phyloP scores from a whole-genome alignment of 2,113 vertebrate species.

The Hippoglossus stenolepis region DNA sequence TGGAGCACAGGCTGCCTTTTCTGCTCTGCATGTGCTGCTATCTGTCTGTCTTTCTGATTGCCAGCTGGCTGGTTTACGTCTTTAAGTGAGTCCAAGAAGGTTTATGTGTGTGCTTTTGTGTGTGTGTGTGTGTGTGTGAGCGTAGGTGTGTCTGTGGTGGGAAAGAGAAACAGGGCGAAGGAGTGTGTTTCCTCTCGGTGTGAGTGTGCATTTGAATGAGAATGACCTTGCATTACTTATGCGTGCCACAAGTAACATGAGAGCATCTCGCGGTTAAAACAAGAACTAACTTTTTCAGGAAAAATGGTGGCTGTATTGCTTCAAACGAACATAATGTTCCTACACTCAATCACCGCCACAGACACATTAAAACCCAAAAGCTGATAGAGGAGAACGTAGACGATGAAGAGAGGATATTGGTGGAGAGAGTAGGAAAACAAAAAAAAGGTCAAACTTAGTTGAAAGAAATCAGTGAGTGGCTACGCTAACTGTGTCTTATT shows the following conservation, averaged over 20 bases:
- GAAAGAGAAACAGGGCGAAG: slow-evolving; percentile 67
- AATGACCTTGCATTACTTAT: slow-evolving; percentile 80
- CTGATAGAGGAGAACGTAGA: slow-evolving; percentile 23
- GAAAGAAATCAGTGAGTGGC: slow-evolving; percentile 49
- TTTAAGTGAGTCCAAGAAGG: slow-evolving; percentile 29
- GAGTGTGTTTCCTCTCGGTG: slow-evolving; percentile 74
- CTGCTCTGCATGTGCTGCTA: slow-evolving; percentile 14
- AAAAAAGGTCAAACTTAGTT: slow-evolving; percentile 59
- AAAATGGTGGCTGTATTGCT: slow-evolving; percentile 57
- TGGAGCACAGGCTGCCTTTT: slow-evolving; percentile 42
- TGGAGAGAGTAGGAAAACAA: slow-evolving; percentile 42
- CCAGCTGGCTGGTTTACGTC: slow-evolving; percentile 39
- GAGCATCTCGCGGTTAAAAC: slow-evolving; percentile 66
- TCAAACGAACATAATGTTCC: slow-evolving; percentile 39
- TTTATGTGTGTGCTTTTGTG: not conserved
- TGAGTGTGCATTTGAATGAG: slow-evolving; percentile 80
- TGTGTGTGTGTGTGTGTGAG: slow-evolving; percentile 21
- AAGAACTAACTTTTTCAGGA: slow-evolving; percentile 66
- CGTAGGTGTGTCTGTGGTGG: slow-evolving; percentile 68
- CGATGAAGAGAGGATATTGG: slow-evolving; percentile 41
- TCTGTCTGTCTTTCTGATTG: slow-evolving; percentile 48
- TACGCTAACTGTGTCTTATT: slow-evolving; percentile 59
- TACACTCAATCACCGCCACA: not conserved
- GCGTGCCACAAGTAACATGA: slow-evolving; percentile 77
- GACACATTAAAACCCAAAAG: slow-evolving; percentile 29